Evolutionary conservation across 1,140 invertebrate species (phyloP).

Genomic region (Laupala kohalensis): DNA sequence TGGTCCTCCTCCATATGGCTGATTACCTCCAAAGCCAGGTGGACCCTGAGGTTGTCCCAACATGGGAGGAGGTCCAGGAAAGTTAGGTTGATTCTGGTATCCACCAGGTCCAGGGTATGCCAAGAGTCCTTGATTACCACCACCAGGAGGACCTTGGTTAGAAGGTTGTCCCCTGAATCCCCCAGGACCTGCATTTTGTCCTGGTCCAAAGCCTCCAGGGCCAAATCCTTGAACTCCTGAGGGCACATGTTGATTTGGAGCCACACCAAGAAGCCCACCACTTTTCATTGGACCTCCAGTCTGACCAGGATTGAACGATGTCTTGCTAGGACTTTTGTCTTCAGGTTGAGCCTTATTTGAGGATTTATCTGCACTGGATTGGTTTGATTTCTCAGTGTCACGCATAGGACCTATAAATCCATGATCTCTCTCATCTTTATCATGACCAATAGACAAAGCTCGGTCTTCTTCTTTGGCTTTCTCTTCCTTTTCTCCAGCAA

Average conservation of each 20-base stretch:
- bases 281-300: not conserved
- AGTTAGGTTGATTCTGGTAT: not conserved
- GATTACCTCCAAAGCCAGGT: slow-evolving; percentile 1
- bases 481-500: not conserved
- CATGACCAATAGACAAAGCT: not conserved
- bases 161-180: not conserved
- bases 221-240: not conserved
- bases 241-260: not conserved
- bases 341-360: too few species aligned
- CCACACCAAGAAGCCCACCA: not conserved
- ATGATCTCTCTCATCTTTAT: not conserved
- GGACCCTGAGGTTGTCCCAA: not conserved
- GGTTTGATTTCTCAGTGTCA: not conserved
- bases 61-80: not conserved
- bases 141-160: not conserved
- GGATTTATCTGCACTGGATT: too few species aligned
- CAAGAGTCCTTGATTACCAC: not conserved
- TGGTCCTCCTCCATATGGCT: not conserved
- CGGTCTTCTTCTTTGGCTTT: not conserved
- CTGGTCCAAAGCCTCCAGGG: not conserved
- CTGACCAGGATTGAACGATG: not conserved
- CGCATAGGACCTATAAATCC: not conserved
- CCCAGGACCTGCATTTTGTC: not conserved
- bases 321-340: not conserved
- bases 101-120: not conserved